Evolutionary conservation across 2,888 invertebrate species (phyloP), one percentile per base, ranked within the genome.

Genomic region (Blomia tropicalis): DNA sequence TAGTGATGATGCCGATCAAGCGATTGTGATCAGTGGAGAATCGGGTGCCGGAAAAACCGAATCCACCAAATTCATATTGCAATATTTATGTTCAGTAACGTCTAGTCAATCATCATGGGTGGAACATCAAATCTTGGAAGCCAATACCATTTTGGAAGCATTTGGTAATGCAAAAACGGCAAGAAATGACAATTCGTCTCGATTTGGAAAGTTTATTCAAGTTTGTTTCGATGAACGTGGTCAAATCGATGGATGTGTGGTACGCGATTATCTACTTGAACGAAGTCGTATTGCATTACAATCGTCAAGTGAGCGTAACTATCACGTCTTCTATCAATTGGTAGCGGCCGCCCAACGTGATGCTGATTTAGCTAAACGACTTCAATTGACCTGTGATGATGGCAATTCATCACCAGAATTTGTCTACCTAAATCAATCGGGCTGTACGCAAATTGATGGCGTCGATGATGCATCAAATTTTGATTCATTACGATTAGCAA

Each of bases 151-250:
- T 67, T 77, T 91, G 54, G 90, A 91, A 76, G 88, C 90, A 41
- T 91, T 91, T 72, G 90, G 90, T 87, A 91, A 91, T 75, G 90
- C 90, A 1, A 90, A 88, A 76, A 91, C 91, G 0, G 85, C 90
- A 14, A 80, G 90, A 54, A 91, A 91, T 72, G 90, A 91, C 75
- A 91, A 91, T 74, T 89, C 89, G 17, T 87, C 87, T 43, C 80
- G 91, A 11, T 91, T 91, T 74, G 91, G 91, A n/a, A 90, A 91
- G 76, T 91, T 90, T 73, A 90, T 91, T 79, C 90, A 90, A 76
- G 87, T 91, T 5, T 87, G 90, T 71, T 83, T 91, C 72, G 90
- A 91, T 76, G 81, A 81, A 66, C 82, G 85, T 69, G 87, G 87
- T 77, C 85, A 85, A 75, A 91, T 91, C 70, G 84, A 85, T 68